Base-by-base conservation (phyloP, 2,888 invertebrate genomes). In the Euspilapteryx auroguttella region DNA sequence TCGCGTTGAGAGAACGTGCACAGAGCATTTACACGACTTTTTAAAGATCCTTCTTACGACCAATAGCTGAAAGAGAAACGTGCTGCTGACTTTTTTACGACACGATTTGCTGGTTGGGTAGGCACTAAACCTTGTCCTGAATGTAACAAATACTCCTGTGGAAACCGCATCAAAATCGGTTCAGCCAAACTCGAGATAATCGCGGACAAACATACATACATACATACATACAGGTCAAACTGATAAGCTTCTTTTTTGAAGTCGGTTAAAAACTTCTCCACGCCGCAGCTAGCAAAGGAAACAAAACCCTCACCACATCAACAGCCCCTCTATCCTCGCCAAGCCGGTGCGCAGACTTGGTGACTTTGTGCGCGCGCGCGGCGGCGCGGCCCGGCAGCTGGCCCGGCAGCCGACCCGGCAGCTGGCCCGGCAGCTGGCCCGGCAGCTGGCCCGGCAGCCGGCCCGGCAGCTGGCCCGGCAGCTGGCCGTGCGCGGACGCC, bases 341-440 rank as follows among this genome's bases (percentile, higher is more conserved):
- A 9, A 71, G 41, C 36, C 69, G 31, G 37, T 73, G 73, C 4
- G 71, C 71, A 1, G 71, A 73, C 33, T 68, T 62, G 1, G 73
- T 73, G 4, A 36, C 53, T 44, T 73, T 71, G 29, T 58, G 61
- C 31, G 45, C 41, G 27, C 49, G 55, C 14, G 39, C 38, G 27
- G 8, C 17, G 8, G 17, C 17, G n/a, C n/a, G n/a, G 2, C 58
- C 54, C 0, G 31, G 24, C 10, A 63, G 28, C 33, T 58, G 56
- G 10, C 45, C 29, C 38, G 69, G 69, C 3, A 66, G 40, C 41
- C 73, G 73, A 32, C 62, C 63, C 4, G 68, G 62, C 32, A 54
- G 61, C 50, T 69, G 71, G 6, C 68, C 48, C 3, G 44, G 32
- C 4, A 66, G 52, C 14, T 51, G 34, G 31, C 50, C 47, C 12